Evolutionary conservation across 2,113 vertebrate genomes (phyloP).

Genomic region (Bos taurus): ARS-UCD2.0 NC_037346.1:23940001-23940500

Average conservation of each 20-base stretch:
- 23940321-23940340: not conserved
- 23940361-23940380: not conserved
- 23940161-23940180: no score
- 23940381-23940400: not conserved
- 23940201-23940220: not conserved
- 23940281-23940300: not conserved
- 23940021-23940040: not conserved
- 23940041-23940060: not conserved
- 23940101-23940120: not conserved
- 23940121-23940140: not conserved
- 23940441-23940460: not conserved
- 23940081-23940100: not conserved
- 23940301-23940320: not conserved
- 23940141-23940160: not conserved
- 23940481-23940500: not conserved
- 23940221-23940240: not conserved
- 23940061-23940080: not conserved
- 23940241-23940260: not conserved
- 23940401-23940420: not conserved
- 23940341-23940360: not conserved
- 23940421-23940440: not conserved
- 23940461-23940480: not conserved
- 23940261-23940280: not conserved
- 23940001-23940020: not conserved
- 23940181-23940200: not conserved